A percentile compares a stretch with the other conserved stretches of the same genome.
Evolutionary conservation across 2,113 vertebrate genomes (phyloP).

Genomic region (Ptilorrhoa leucosticta): DNA sequence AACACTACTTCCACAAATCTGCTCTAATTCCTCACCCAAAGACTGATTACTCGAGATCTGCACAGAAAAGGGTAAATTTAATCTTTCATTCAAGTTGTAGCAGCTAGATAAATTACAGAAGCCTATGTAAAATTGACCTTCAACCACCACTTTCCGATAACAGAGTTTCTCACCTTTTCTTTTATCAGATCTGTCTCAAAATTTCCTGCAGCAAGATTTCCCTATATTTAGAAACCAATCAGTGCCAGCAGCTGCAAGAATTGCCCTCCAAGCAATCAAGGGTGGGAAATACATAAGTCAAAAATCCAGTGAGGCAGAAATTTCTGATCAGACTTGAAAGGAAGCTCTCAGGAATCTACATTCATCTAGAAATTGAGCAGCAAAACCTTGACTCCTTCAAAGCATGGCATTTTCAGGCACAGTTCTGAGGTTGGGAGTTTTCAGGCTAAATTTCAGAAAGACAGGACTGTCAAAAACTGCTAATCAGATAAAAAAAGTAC

Average conservation of each 20-base stretch:
- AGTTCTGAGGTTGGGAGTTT: not conserved
- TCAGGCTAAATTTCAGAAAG: not conserved
- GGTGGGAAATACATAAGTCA: not conserved
- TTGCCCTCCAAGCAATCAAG: conserved; percentile 20
- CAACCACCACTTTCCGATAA: not conserved
- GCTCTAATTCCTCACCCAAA: not conserved
- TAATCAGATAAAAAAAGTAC: not conserved
- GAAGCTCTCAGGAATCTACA: not conserved
- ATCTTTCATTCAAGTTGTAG: not conserved
- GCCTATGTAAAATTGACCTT: not conserved
- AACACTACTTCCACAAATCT: not conserved
- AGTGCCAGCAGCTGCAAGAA: conserved; percentile 16
- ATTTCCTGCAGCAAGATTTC: conserved; percentile 12
- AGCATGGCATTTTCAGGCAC: not conserved
- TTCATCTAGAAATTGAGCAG: not conserved
- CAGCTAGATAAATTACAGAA: conserved; percentile 10
- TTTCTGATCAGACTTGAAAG: not conserved
- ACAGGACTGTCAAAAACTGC: not conserved
- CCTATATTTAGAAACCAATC: conserved; percentile 52
- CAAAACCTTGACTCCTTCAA: not conserved
- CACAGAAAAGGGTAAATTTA: not conserved
- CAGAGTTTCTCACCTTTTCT: conserved; percentile 9
- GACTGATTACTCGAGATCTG: not conserved
- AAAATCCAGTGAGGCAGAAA: conserved; percentile 30
- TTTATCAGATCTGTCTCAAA: conserved; percentile 12